Evolutionary conservation across 2,888 invertebrate species (phyloP), one percentile per base, ranked within the genome.

Genomic region (Chalcis sispes): DNA sequence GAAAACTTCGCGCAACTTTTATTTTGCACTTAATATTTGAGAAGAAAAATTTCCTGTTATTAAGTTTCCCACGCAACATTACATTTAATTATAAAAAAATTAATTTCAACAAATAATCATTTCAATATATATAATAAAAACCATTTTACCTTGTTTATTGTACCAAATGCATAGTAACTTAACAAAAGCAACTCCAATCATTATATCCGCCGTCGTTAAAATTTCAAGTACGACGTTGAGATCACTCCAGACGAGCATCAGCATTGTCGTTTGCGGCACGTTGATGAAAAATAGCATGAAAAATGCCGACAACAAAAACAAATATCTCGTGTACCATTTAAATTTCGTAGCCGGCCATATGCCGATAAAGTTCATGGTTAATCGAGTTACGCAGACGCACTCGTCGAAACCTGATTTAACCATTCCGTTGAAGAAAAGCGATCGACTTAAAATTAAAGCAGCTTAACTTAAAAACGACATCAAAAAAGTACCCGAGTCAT

Each of bases 231-330:
- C 48, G 10, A 29, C 23, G 40, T 79, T 72, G 23, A 79, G 42
- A 59, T 79, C 32, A 46, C 62, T 54, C 67, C 67, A 62, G 1
- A 73, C 73, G 1, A 52, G 4, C 15, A 71, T 8, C n/a, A 78
- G 40, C 58, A 62, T 66, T 27, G 40, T 73, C 1, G 75, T 77
- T 40, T 79, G 79, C 0, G 77, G 71, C 48, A 76, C 56, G 18
- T 48, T 67, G 4, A 72, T 67, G 15, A 76, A 76, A 25, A 72
- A 72, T 1, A 76, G 5, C 46, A 62, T 67, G 8, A 72, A 67
- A 2, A 76, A 76, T 15, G 42, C 5, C 20, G 76, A 48, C 42
- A 76, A 2, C 2, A 67, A 27, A 56, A 67, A 72, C 0, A 18
- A 23, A 29, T 42, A 72, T 1, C 46, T 58, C 8, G 15, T 36